Evolutionary conservation across 2,113 vertebrate species (phyloP).

Genomic region (Recurvirostra avosetta): DNA sequence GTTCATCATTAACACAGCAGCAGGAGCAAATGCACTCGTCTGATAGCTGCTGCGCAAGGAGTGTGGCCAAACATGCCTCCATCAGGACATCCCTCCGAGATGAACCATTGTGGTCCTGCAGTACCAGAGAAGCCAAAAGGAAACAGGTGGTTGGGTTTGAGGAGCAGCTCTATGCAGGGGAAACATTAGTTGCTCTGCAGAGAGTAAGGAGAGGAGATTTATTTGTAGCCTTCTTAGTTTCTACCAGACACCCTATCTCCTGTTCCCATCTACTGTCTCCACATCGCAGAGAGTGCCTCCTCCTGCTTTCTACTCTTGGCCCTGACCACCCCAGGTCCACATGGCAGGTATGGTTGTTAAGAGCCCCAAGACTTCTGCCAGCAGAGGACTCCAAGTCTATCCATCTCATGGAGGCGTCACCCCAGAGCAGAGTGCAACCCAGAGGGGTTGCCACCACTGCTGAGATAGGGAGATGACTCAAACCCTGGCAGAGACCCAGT

Average conservation of each 20-base stretch:
- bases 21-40: neutral
- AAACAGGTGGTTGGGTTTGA: neutral
- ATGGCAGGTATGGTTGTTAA: neutral
- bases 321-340: neutral
- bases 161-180: neutral
- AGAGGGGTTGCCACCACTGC: neutral
- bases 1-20: neutral
- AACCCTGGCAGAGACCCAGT: neutral
- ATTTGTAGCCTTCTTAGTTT: neutral
- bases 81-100: neutral
- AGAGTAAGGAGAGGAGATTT: neutral
- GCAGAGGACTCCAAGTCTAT: neutral
- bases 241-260: neutral
- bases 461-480: neutral
- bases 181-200: neutral
- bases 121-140: neutral
- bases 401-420: neutral
- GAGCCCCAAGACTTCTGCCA: neutral
- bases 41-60: neutral
- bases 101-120: neutral
- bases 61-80: neutral
- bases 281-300: neutral
- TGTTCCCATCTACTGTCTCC: neutral
- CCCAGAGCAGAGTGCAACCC: neutral
- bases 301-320: neutral